phyloP scores from a whole-genome alignment of 2,113 vertebrate genomes.

The Nyctereutes procyonoides region DNA sequence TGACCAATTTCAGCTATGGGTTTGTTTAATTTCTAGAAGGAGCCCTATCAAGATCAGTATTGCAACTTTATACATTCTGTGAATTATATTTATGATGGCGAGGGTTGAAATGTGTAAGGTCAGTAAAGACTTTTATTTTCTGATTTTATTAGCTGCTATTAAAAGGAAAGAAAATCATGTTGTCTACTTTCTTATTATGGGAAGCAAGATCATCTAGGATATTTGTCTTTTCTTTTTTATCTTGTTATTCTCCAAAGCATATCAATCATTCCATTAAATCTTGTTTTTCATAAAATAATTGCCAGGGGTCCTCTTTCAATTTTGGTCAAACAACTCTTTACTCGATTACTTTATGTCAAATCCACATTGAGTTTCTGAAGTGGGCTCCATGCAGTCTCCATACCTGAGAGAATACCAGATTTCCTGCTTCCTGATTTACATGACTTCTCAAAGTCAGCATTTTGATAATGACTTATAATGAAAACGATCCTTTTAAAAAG shows the following conservation, averaged over 20 bases:
- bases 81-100: background rate
- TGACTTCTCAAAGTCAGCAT: conserved; percentile 63
- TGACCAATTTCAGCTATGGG: background rate
- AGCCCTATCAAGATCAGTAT: background rate
- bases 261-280: background rate
- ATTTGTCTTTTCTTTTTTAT: background rate
- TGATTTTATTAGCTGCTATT: conserved; percentile 9
- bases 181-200: conserved; percentile 39
- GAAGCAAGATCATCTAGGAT: background rate
- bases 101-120: background rate
- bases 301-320: background rate
- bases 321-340: conserved; percentile 40
- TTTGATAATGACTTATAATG: conserved; percentile 67
- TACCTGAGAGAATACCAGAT: conserved; percentile 9
- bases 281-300: conserved; percentile 27
- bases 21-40: background rate
- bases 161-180: conserved; percentile 39
- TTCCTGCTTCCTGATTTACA: conserved; percentile 61
- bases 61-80: background rate
- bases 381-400: background rate
- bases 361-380: background rate
- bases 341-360: conserved; percentile 53
- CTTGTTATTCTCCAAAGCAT: conserved; percentile 45
- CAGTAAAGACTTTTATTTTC: conserved; percentile 17
- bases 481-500: conserved; percentile 57